phyloP scores from a whole-genome alignment of 2,888 invertebrate species.

The Drosophila merina region DNA sequence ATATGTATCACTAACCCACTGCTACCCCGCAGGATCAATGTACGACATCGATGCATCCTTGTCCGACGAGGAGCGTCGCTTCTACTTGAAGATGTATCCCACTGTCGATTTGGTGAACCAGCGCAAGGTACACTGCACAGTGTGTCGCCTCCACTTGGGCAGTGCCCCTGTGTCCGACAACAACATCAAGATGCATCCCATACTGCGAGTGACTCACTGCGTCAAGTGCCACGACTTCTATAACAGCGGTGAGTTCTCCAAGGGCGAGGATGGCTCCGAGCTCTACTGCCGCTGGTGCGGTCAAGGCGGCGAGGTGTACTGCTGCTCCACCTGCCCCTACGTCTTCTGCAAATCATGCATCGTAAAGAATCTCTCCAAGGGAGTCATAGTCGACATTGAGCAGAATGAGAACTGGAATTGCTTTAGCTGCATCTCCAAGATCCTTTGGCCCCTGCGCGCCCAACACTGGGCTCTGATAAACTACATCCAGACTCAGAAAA shows the following conservation, averaged over 20 bases:
- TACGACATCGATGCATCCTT: slow-evolving; percentile 86
- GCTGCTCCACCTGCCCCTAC: slow-evolving; percentile 90
- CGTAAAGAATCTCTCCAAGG: slow-evolving; percentile 88
- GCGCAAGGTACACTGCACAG: slow-evolving; percentile 89
- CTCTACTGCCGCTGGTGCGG: slow-evolving; percentile 94
- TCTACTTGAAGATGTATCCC: slow-evolving; percentile 85
- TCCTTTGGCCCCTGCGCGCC: slow-evolving; percentile 88
- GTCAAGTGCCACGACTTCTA: slow-evolving; percentile 90
- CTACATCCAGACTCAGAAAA: slow-evolving; percentile 87
- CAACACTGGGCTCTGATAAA: slow-evolving; percentile 89
- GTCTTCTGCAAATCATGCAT: slow-evolving; percentile 92
- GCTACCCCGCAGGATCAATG: slow-evolving; percentile 61
- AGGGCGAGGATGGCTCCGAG: slow-evolving; percentile 93
- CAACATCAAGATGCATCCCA: slow-evolving; percentile 89
- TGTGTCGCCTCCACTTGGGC: slow-evolving; percentile 90
- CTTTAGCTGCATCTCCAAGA: slow-evolving; percentile 89
- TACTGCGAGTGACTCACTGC: slow-evolving; percentile 89
- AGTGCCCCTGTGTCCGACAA: slow-evolving; percentile 87
- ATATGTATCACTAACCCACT: neutral
- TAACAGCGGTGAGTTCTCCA: slow-evolving; percentile 92
- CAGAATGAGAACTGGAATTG: slow-evolving; percentile 92
- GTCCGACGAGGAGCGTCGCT: slow-evolving; percentile 85
- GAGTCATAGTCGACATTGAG: slow-evolving; percentile 89
- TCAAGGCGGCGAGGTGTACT: slow-evolving; percentile 91
- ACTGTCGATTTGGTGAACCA: slow-evolving; percentile 87